Conservation (phyloP, 2,888 invertebrate species). For the Cerceris ruficornis region DNA sequence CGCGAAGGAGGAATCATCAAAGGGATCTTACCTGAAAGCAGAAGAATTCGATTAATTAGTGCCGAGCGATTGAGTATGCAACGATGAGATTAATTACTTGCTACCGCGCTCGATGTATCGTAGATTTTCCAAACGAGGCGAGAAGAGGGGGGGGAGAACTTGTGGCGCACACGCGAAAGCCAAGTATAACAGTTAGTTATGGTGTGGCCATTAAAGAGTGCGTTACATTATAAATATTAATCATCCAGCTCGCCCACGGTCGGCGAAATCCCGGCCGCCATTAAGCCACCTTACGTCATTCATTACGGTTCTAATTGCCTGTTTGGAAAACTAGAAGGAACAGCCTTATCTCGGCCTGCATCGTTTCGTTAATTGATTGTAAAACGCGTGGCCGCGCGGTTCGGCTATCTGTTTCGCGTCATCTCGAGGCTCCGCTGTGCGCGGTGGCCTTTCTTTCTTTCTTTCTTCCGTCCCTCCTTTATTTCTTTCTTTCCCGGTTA, state of each 20-base stretch:
- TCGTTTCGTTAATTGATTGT: conserved; percentile 37
- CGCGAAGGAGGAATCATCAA: conserved; percentile 43
- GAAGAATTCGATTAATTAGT: conserved; percentile 57
- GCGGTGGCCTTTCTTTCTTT: not conserved
- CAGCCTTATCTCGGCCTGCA: conserved; percentile 16
- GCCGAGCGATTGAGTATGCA: conserved; percentile 38
- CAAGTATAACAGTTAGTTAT: too few relatives aligned
- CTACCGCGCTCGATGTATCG: conserved; percentile 31
- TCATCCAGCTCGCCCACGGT: conserved; percentile 42
- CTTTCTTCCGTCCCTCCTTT: not conserved
- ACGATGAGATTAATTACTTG: conserved; percentile 60
- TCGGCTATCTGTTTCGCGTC: not conserved
- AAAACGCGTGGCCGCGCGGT: conserved; percentile 18
- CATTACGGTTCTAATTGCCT: conserved; percentile 38
- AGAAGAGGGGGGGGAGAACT: too few relatives aligned
- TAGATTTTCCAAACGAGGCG: conserved; percentile 5
- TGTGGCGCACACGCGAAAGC: too few relatives aligned
- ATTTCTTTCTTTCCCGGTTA: not conserved
- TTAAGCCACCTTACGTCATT: conserved; percentile 33
- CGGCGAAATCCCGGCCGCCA: conserved; percentile 50
- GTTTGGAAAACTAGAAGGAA: conserved; percentile 20
- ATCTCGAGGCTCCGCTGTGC: not conserved
- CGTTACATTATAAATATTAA: conserved; percentile 70
- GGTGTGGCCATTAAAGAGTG: conserved; percentile 49
- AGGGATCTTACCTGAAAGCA: conserved; percentile 73